These are phyloP conservation scores for Sycophila sp. DNA, from an alignment of 1,140 invertebrate genomes.

Conservation along the genomic window DNA sequence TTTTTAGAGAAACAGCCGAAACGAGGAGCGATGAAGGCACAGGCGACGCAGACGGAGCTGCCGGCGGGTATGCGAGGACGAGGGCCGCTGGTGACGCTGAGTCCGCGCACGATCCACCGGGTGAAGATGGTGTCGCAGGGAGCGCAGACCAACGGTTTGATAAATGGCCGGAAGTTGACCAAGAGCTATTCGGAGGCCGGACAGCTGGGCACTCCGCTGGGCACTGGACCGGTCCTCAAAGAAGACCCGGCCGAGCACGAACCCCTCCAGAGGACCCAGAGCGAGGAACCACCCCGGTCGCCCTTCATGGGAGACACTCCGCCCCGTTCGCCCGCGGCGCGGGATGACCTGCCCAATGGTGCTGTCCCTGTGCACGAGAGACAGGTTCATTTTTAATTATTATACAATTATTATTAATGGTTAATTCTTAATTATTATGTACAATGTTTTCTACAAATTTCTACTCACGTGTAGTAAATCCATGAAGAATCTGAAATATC, in stretches of 20 bases:
- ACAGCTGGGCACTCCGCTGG: constrained; percentile 63
- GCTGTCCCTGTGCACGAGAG: background rate
- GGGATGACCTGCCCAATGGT: constrained; percentile 3
- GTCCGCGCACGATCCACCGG: constrained; percentile 73
- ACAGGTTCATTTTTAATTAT: background rate
- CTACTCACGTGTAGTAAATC: no score
- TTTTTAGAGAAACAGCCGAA: constrained; percentile 78
- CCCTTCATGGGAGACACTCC: constrained; percentile 70
- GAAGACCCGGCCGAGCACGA: constrained; percentile 73
- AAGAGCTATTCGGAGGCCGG: constrained; percentile 87
- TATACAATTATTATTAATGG: no score
- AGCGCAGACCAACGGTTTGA: constrained; percentile 85
- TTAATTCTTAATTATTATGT: no score
- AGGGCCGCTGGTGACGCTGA: constrained; percentile 78
- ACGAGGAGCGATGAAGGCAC: constrained; percentile 87
- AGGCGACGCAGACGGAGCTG: constrained; percentile 91
- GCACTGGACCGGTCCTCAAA: constrained; percentile 45
- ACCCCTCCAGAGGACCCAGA: constrained; percentile 81
- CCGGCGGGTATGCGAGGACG: constrained; percentile 73
- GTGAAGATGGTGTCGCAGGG: constrained; percentile 90
- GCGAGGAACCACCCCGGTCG: constrained; percentile 81
- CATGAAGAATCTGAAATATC: no score
- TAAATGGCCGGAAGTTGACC: constrained; percentile 77
- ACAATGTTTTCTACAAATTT: no score
- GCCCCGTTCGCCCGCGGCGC: constrained; percentile 40